Base-by-base conservation (phyloP, 2,113 vertebrate genomes). In the Chaetodon auriga region DNA sequence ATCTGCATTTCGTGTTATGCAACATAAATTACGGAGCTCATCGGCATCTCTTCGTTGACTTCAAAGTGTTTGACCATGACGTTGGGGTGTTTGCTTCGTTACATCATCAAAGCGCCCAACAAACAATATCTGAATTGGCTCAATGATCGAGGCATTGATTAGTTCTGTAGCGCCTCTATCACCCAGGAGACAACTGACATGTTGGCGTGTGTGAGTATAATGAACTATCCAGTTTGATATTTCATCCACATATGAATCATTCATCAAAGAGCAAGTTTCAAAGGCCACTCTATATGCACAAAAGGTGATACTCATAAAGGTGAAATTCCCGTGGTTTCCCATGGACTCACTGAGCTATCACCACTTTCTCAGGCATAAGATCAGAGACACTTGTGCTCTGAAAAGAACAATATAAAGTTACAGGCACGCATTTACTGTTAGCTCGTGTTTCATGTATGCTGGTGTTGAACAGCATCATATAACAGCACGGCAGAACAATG, bases 231-330 rank as follows among this genome's bases (percentile, higher is more conserved):
- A 61, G 82, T 77, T 71, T 68, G 62, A 83, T 81, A 86, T 86
- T 75, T 85, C 60, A 75, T 74, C 63, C 68, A 73, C 70, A 63
- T 35, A 85, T 90, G 64, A 92, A 90, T 85, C 54, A 89, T 92
- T 92, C 70, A 90, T 90, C 82, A 88, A 90, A 90, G 80, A 43
- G 61, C 62, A 75, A 10, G 25, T 76, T 84, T 88, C 89, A 91
- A 91, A 91, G 74, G 36, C 38, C 70, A 58, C 60, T 78, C 57
- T 60, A 35, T 60, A 35, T 48, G 54, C 57, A 69, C 41, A 64
- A 64, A 45, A 70, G 62, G 57, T 68, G 69, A 72, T 66, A 7
- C 55, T 62, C 23, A 73, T 71, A 60, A 78, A 81, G 75, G 48
- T 88, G 76, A 74, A 84, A 83, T 66, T 57, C 68, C 75, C 62